Conservation (phyloP, 2,113 vertebrate genomes). For the Sylvia atricapilla region DNA sequence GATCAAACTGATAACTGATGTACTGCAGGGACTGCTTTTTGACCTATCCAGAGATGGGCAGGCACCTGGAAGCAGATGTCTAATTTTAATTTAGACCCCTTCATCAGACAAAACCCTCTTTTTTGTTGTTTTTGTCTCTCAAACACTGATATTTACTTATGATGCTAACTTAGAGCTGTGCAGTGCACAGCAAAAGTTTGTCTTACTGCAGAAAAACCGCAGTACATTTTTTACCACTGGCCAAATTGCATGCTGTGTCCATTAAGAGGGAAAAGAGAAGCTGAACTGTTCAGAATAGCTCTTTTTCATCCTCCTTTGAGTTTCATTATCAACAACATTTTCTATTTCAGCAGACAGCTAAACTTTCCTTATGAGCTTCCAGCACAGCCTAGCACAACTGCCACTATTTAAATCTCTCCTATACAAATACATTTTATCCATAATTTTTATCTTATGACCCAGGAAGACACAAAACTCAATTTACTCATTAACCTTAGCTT, state of each 20-base stretch:
- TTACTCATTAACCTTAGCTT: slow-evolving; percentile 49
- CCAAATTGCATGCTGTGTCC: neutral
- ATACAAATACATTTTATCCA: neutral
- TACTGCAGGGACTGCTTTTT: neutral
- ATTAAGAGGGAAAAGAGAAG: neutral
- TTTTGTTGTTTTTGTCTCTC: neutral
- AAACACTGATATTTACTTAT: neutral
- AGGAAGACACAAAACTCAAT: slow-evolving; percentile 25
- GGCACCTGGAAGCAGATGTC: neutral
- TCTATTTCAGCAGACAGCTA: neutral
- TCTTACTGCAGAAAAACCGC: neutral
- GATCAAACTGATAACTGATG: neutral
- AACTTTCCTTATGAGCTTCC: neutral
- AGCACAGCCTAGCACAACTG: neutral
- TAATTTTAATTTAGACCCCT: neutral
- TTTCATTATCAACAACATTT: neutral
- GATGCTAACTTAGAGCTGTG: neutral
- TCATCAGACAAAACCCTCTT: neutral
- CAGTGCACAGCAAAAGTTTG: neutral
- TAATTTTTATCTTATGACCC: neutral
- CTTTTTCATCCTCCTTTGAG: neutral
- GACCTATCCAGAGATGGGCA: neutral
- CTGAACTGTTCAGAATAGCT: neutral
- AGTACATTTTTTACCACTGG: neutral
- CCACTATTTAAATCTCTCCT: neutral